Evolutionary conservation across 2,888 invertebrate genomes (phyloP).

Genomic region (Xestia xanthographa): DNA sequence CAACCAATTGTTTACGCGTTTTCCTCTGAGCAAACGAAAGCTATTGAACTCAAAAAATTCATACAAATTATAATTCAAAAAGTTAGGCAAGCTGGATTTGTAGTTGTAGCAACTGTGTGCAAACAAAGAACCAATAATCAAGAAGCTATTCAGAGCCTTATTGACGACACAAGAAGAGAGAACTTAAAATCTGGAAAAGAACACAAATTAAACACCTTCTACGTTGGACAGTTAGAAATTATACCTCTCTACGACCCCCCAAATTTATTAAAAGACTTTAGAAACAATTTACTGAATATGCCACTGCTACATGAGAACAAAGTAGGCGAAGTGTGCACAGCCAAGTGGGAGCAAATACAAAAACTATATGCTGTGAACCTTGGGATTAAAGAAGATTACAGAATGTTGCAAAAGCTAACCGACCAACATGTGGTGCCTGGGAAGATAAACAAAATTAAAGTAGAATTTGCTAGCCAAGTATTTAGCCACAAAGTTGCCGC

Average conservation of each 20-base stretch:
- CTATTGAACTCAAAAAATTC: neutral
- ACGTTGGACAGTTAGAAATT: conserved; percentile 34
- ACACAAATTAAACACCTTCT: conserved; percentile 31
- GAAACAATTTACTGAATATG: conserved; percentile 44
- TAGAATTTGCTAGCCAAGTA: conserved; percentile 2
- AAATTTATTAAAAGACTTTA: conserved; percentile 48
- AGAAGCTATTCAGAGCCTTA: conserved; percentile 47
- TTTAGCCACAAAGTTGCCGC: conserved; percentile 10
- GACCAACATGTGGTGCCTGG: conserved; percentile 20
- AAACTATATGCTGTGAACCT: conserved; percentile 5
- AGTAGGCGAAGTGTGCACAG: conserved; percentile 3
- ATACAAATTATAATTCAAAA: conserved; percentile 7
- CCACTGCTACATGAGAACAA: conserved; percentile 14
- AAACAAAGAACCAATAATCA: conserved; percentile 53
- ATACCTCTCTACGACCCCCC: conserved; percentile 55
- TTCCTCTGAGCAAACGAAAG: conserved; percentile 14
- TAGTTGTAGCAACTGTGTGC: conserved; percentile 56
- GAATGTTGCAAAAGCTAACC: neutral
- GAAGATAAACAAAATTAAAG: conserved; percentile 20
- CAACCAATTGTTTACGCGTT: conserved; percentile 56
- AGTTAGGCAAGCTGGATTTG: conserved; percentile 29
- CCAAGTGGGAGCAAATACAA: conserved; percentile 29
- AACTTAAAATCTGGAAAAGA: conserved; percentile 34
- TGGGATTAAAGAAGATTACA: neutral
- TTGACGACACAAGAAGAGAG: conserved; percentile 48